Evolutionary conservation across 2,888 invertebrate species (phyloP).

Genomic region (Danaus chrysippus): DNA sequence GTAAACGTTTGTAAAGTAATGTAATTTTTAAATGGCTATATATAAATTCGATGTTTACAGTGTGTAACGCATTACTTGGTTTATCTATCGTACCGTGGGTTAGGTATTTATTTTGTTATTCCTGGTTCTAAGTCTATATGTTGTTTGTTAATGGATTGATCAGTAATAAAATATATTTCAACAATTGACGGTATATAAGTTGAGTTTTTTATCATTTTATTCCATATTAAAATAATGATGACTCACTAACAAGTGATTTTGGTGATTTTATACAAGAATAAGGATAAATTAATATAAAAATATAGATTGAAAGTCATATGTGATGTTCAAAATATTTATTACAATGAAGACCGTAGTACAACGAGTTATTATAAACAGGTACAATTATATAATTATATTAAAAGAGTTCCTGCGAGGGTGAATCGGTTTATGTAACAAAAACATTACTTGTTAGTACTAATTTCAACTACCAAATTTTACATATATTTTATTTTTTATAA

Average conservation of each 20-base stretch:
- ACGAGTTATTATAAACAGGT: conserved; percentile 74
- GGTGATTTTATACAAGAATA: too few species aligned
- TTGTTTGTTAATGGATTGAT: conserved; percentile 73
- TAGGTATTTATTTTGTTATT: conserved; percentile 77
- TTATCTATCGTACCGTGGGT: conserved; percentile 62
- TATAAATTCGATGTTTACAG: conserved; percentile 42
- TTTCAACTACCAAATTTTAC: conserved; percentile 15
- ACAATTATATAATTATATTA: conserved; percentile 60
- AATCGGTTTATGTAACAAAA: conserved; percentile 15
- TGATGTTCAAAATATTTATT: conserved; percentile 75
- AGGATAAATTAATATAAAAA: too few species aligned
- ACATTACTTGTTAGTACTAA: conserved; percentile 16
- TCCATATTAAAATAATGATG: not conserved
- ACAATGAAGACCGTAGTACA: conserved; percentile 70
- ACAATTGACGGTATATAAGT: conserved; percentile 55
- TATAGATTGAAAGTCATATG: too few species aligned
- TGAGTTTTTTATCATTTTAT: conserved; percentile 15
- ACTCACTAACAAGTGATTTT: too few species aligned
- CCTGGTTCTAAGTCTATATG: conserved; percentile 74
- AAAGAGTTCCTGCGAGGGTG: conserved; percentile 46
- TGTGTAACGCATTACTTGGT: conserved; percentile 53
- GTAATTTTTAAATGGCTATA: conserved; percentile 35
- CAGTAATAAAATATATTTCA: conserved; percentile 72
- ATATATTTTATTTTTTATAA: conserved; percentile 4
- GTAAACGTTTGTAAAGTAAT: conserved; percentile 36